Percentiles rank a stretch among this genome's conserved stretches.
These are phyloP conservation scores for Naja naja DNA, from an alignment of 2,113 vertebrate genomes.

Conservation along the genomic window DNA sequence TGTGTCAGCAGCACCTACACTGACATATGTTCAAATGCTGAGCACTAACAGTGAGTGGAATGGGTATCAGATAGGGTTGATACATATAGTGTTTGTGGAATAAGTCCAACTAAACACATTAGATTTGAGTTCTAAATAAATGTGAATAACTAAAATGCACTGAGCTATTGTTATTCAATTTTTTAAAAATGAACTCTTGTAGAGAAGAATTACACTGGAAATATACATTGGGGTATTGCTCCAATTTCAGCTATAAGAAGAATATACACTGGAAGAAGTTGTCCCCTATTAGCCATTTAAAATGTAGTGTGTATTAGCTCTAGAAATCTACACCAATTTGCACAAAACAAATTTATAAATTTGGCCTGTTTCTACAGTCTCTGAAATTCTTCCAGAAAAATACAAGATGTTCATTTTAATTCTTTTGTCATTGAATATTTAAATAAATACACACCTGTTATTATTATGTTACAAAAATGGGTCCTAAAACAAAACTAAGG, in stretches of 20 bases:
- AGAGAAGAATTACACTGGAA: neutral
- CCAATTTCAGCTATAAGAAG: neutral
- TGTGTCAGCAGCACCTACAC: neutral
- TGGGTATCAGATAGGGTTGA: neutral
- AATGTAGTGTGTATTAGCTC: neutral
- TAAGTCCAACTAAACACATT: neutral
- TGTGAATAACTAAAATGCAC: neutral
- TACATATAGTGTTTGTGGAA: too few relatives aligned
- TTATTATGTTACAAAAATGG: slow-evolving; percentile 6
- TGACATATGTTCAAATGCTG: neutral
- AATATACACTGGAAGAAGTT: neutral
- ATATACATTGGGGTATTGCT: neutral
- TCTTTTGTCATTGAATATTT: slow-evolving; percentile 5
- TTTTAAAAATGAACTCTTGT: neutral
- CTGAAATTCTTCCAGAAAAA: slow-evolving; percentile 2
- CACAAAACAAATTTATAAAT: neutral
- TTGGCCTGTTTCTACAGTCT: neutral
- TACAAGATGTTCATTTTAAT: neutral
- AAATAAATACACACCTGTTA: neutral
- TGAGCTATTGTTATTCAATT: neutral
- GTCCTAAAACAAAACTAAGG: neutral
- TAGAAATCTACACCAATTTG: neutral
- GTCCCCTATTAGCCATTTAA: neutral
- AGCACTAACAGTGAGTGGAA: neutral
- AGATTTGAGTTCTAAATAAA: neutral